These are phyloP conservation scores for Hestina assimilis DNA, from an alignment of 1,140 invertebrate genomes.

Conservation along the genomic window DNA sequence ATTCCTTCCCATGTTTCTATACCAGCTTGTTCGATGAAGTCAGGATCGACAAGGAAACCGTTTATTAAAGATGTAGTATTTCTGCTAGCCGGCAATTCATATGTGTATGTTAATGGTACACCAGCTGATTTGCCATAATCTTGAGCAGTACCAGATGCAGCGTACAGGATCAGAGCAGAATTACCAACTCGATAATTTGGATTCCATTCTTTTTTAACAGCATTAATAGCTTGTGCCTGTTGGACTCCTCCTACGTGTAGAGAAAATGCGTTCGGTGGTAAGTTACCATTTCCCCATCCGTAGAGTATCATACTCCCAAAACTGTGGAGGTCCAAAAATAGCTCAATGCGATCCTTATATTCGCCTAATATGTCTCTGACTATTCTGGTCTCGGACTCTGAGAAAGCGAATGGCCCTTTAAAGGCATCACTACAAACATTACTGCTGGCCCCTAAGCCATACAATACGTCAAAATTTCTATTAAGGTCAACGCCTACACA, in stretches of 20 bases:
- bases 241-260: slow-evolving; percentile 26
- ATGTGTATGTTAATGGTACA: slow-evolving; percentile 81
- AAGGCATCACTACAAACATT: slow-evolving; percentile 84
- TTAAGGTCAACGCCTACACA: slow-evolving; percentile 79
- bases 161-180: slow-evolving; percentile 22
- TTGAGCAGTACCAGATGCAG: slow-evolving; percentile 26
- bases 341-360: slow-evolving; percentile 24
- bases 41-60: slow-evolving; percentile 61
- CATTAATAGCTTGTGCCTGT: slow-evolving; percentile 33
- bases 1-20: slow-evolving; percentile 60
- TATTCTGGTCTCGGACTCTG: slow-evolving; percentile 83
- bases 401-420: slow-evolving; percentile 83
- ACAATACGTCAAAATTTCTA: slow-evolving; percentile 80
- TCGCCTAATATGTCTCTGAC: slow-evolving; percentile 77
- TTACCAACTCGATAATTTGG: slow-evolving; percentile 31
- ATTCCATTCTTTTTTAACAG: slow-evolving; percentile 26
- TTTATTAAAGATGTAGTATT: background rate
- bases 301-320: slow-evolving; percentile 83
- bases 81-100: slow-evolving; percentile 80
- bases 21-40: slow-evolving; percentile 39
- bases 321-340: slow-evolving; percentile 45
- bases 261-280: slow-evolving; percentile 23
- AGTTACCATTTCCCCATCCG: slow-evolving; percentile 38
- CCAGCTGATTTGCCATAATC: slow-evolving; percentile 32
- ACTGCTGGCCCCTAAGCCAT: slow-evolving; percentile 81